phyloP scores from a whole-genome alignment of 2,888 invertebrate species.

The Salpingus planirostris region DNA sequence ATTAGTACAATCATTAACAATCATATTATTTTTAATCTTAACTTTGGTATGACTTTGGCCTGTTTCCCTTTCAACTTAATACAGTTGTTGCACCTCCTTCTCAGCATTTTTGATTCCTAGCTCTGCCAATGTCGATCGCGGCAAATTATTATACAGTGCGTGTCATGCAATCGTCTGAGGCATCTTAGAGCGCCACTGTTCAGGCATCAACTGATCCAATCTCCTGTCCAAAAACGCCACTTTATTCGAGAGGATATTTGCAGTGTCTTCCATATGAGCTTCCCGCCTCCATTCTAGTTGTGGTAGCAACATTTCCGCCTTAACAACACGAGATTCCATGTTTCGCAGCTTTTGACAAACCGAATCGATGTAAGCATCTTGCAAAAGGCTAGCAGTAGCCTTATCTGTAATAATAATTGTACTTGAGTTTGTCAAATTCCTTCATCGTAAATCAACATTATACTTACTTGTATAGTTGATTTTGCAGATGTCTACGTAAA shows the following conservation, averaged over 20 bases:
- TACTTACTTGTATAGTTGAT: slow-evolving; percentile 42
- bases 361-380: slow-evolving; percentile 44
- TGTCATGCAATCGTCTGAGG: slow-evolving; percentile 30
- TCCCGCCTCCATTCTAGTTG: slow-evolving; percentile 40
- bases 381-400: slow-evolving; percentile 30
- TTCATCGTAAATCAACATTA: not conserved
- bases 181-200: slow-evolving; percentile 40
- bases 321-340: slow-evolving; percentile 41
- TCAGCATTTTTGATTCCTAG: too few species aligned
- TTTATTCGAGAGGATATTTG: slow-evolving; percentile 38
- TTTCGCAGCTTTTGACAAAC: slow-evolving; percentile 41
- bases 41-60: too few species aligned
- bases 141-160: too few species aligned
- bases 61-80: too few species aligned
- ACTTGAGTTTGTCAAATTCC: not conserved
- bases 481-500: slow-evolving; percentile 40
- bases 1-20: too few species aligned
- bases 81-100: too few species aligned
- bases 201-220: slow-evolving; percentile 43
- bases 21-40: too few species aligned
- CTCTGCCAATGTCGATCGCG: too few species aligned
- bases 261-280: slow-evolving; percentile 42
- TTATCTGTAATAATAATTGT: slow-evolving; percentile 20
- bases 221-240: slow-evolving; percentile 43
- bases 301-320: slow-evolving; percentile 39